Conservation (phyloP, 2,113 vertebrate species). For the Myotis lucifugus region DNA sequence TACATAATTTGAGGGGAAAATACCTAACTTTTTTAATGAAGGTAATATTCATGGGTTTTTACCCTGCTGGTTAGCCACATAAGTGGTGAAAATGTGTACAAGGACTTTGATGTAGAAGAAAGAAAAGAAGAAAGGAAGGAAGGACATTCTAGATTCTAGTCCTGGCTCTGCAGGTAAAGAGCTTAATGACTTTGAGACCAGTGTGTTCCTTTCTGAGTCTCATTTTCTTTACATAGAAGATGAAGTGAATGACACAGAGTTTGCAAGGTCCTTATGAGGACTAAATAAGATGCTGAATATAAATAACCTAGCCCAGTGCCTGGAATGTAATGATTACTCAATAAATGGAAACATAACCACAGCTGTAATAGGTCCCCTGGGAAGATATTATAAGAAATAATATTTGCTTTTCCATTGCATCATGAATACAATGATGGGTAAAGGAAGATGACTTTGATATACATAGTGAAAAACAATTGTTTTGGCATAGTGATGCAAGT, state of each 20-base stretch:
- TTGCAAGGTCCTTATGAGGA: background rate
- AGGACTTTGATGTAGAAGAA: background rate
- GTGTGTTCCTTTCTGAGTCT: background rate
- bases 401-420: conserved; percentile 7
- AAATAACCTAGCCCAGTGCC: background rate
- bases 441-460: background rate
- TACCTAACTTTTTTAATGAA: background rate
- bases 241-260: background rate
- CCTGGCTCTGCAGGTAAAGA: background rate
- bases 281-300: background rate
- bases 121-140: background rate
- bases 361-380: background rate
- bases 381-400: background rate
- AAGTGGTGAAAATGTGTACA: background rate
- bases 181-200: background rate
- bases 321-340: conserved; percentile 6
- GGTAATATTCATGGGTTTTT: background rate
- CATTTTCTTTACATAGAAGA: conserved; percentile 1
- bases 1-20: background rate
- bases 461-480: background rate
- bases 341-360: background rate
- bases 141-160: background rate
- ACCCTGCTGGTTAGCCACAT: background rate
- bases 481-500: background rate
- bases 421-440: conserved; percentile 6